Evolutionary conservation across 1,140 invertebrate species (phyloP).

Genomic region (Cydia fagiglandana): DNA sequence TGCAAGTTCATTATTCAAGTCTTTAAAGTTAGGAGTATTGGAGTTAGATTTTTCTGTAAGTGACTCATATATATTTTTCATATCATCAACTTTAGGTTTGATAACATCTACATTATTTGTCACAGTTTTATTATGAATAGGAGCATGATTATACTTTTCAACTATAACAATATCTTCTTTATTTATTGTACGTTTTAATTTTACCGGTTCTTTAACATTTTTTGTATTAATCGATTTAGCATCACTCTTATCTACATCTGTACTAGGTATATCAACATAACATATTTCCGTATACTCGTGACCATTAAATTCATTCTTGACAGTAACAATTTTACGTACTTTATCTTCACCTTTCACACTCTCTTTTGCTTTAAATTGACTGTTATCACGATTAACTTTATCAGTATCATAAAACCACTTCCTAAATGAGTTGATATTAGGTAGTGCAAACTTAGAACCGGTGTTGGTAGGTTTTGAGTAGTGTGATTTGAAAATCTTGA

Average conservation of each 20-base stretch:
- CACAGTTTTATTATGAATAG: background rate
- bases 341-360: background rate
- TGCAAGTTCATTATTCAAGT: background rate
- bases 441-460: background rate
- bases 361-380: background rate
- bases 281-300: background rate
- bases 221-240: background rate
- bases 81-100: background rate
- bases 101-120: background rate
- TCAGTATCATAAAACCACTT: background rate
- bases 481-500: constrained; percentile 85
- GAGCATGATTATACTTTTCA: constrained; percentile 10
- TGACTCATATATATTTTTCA: background rate
- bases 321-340: background rate
- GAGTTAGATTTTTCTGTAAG: background rate
- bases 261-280: background rate
- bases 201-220: constrained; percentile 17
- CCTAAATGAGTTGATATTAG: background rate
- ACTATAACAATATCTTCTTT: constrained; percentile 38
- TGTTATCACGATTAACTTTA: background rate
- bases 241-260: background rate
- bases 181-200: constrained; percentile 33
- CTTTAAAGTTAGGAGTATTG: background rate
- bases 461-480: constrained; percentile 44
- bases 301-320: background rate